These are phyloP conservation scores for Caenorhabditis wallacei DNA, from an alignment of 2,888 invertebrate genomes.

Conservation along the genomic window DNA sequence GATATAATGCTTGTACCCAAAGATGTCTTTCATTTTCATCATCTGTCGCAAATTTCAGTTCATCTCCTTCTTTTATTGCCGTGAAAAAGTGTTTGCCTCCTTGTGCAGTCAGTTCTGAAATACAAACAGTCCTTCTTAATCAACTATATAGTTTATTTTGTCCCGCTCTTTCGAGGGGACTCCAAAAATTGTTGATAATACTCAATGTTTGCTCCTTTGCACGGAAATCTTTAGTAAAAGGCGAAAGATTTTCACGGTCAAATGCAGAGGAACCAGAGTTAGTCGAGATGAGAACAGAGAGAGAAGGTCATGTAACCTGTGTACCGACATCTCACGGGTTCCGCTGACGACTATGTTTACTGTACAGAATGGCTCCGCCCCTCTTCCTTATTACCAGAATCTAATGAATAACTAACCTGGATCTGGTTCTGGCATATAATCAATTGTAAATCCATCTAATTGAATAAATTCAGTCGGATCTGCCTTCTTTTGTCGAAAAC, in stretches of 20 bases:
- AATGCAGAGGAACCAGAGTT: constrained; percentile 69
- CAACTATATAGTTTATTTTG: constrained; percentile 41
- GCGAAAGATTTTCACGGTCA: constrained; percentile 81
- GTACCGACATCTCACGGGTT: constrained; percentile 40
- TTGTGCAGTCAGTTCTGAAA: constrained; percentile 88
- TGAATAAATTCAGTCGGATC: constrained; percentile 99
- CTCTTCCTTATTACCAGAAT: neutral
- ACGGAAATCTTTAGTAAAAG: constrained; percentile 83
- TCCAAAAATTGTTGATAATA: constrained; percentile 67
- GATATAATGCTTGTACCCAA: constrained; percentile 99
- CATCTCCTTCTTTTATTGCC: constrained; percentile 95
- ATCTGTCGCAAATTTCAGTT: constrained; percentile 95
- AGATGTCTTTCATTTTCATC: constrained; percentile 98
- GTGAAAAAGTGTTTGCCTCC: constrained; percentile 97
- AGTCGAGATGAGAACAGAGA: neutral
- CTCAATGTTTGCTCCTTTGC: constrained; percentile 72
- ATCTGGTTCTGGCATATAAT: constrained; percentile 95
- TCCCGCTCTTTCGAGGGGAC: constrained; percentile 72
- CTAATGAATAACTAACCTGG: constrained; percentile 87
- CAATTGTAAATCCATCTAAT: constrained; percentile 98
- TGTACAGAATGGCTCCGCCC: neutral
- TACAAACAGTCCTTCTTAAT: no score
- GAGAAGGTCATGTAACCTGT: constrained; percentile 7
- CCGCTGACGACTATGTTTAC: neutral
- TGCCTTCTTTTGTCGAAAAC: constrained; percentile 98